Percentiles rank a stretch among this genome's conserved stretches.
Evolutionary conservation across 2,888 invertebrate genomes (phyloP).

Genomic region (Temnothorax ravouxi): DNA sequence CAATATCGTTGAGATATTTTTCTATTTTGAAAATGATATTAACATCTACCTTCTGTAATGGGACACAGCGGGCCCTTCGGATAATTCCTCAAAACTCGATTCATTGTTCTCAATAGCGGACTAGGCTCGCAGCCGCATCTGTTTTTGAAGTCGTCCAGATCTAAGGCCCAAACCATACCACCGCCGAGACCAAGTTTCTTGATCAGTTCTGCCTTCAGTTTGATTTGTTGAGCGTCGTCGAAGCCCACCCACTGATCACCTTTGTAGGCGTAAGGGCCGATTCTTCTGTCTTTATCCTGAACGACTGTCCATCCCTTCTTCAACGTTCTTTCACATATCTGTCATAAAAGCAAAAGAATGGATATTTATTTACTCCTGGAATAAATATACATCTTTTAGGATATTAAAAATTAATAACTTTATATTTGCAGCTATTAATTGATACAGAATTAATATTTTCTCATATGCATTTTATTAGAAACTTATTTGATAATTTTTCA

Average conservation of each 20-base stretch:
- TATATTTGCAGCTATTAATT: too few species aligned
- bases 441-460: neutral
- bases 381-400: neutral
- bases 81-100: slow-evolving; percentile 92
- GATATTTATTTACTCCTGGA: neutral
- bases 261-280: slow-evolving; percentile 95
- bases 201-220: slow-evolving; percentile 94
- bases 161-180: slow-evolving; percentile 96
- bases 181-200: slow-evolving; percentile 93
- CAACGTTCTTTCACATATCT: slow-evolving; percentile 94
- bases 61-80: slow-evolving; percentile 89
- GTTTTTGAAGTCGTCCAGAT: slow-evolving; percentile 95
- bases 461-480: neutral
- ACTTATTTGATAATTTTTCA: neutral
- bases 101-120: slow-evolving; percentile 93
- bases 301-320: slow-evolving; percentile 92
- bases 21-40: neutral
- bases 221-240: slow-evolving; percentile 94
- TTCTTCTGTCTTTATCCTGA: slow-evolving; percentile 92
- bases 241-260: slow-evolving; percentile 97
- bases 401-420: too few species aligned
- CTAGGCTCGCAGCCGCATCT: slow-evolving; percentile 93
- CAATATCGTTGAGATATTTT: neutral
- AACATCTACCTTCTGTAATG: slow-evolving; percentile 83
- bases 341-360: slow-evolving; percentile 19